Conservation (phyloP, 1,140 invertebrate species). For the Scaptomyza hsui region DNA sequence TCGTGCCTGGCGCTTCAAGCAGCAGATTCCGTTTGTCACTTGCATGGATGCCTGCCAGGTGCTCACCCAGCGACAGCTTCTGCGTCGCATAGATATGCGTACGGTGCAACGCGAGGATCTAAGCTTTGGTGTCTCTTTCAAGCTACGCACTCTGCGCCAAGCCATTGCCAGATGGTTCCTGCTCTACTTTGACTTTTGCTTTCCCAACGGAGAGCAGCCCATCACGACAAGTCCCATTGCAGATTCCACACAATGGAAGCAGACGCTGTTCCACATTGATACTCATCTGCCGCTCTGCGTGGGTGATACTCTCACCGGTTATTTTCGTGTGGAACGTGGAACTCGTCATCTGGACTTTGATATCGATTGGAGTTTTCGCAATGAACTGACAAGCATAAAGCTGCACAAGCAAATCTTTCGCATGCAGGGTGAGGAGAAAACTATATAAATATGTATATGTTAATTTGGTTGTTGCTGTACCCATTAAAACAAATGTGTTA, state of each 20-base stretch:
- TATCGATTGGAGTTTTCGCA: constrained; percentile 35
- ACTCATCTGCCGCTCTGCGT: constrained; percentile 29
- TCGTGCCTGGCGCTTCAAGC: constrained; percentile 1
- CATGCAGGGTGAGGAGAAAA: constrained; percentile 22
- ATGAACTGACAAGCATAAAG: constrained; percentile 11
- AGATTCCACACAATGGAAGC: constrained; percentile 38
- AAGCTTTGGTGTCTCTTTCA: constrained; percentile 27
- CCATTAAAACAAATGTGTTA: no score
- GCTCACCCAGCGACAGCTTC: constrained; percentile 18
- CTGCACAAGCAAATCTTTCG: constrained; percentile 44
- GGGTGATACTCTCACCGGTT: constrained; percentile 5
- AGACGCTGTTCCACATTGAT: constrained; percentile 46
- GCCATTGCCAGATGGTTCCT: constrained; percentile 29
- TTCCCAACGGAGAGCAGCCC: background rate
- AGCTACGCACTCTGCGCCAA: constrained; percentile 14
- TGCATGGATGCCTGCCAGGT: constrained; percentile 6
- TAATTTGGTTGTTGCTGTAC: no score
- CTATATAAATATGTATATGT: background rate
- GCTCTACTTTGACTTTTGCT: constrained; percentile 41
- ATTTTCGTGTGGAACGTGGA: constrained; percentile 18
- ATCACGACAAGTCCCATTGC: constrained; percentile 30
- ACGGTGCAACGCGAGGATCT: constrained; percentile 14
- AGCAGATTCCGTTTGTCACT: constrained; percentile 7
- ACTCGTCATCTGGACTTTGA: constrained; percentile 36
- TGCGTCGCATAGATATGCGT: constrained; percentile 30